Conservation (phyloP, 1,140 invertebrate genomes). For the Dufourea novaeangliae region DNA sequence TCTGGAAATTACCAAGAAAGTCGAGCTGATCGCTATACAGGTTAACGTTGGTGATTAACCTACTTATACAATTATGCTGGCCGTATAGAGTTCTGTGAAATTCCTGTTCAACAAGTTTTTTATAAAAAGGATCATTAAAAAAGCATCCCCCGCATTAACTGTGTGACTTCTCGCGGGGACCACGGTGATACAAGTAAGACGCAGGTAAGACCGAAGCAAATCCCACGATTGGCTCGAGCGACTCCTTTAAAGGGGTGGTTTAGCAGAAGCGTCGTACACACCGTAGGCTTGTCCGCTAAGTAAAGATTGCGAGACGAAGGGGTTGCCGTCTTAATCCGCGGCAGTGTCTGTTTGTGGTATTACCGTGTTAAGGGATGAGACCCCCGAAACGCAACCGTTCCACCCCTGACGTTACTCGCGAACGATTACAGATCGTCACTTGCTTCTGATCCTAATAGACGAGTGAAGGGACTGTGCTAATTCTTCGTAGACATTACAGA, state of each 20-base stretch:
- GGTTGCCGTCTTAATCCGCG: conserved; percentile 74
- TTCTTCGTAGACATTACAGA: too few species aligned
- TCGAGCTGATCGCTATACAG: too few species aligned
- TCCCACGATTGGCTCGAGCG: conserved; percentile 66
- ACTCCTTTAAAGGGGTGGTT: conserved; percentile 71
- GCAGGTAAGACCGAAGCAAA: conserved; percentile 61
- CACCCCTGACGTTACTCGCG: conserved; percentile 41
- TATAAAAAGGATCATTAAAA: too few species aligned
- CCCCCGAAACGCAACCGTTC: conserved; percentile 54
- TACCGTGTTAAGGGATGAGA: conserved; percentile 73
- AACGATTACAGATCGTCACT: conserved; percentile 50
- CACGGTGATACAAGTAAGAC: conserved; percentile 33
- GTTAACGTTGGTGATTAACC: too few species aligned
- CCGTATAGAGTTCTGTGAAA: too few species aligned
- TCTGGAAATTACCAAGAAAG: too few species aligned
- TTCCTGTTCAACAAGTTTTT: too few species aligned
- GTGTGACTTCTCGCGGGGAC: conserved; percentile 31
- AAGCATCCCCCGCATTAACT: not conserved
- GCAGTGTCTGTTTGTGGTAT: conserved; percentile 75
- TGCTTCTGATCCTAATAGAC: too few species aligned
- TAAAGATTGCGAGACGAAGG: conserved; percentile 68
- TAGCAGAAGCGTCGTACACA: conserved; percentile 65
- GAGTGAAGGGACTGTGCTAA: too few species aligned
- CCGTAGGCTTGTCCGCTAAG: conserved; percentile 52
- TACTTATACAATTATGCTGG: too few species aligned